These are phyloP conservation scores for Ibycter americanus DNA, from an alignment of 2,797 vertebrate species.

Conservation along the genomic window DNA sequence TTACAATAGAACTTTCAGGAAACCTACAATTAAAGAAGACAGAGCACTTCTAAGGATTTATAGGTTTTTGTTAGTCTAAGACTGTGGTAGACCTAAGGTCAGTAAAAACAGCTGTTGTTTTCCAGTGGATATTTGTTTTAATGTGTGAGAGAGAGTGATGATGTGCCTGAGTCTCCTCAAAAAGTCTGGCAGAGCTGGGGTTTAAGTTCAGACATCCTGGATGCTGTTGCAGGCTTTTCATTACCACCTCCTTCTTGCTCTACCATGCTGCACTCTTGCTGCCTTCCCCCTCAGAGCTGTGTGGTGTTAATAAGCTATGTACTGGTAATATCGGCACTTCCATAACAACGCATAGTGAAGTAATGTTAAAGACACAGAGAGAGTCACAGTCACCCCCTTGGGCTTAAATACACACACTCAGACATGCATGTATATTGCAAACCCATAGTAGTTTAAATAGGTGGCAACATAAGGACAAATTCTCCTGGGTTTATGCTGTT, in stretches of 20 bases:
- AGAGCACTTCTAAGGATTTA: neutral
- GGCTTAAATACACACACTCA: neutral
- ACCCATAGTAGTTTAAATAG: neutral
- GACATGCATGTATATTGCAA: neutral
- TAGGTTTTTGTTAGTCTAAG: neutral
- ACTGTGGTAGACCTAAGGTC: neutral
- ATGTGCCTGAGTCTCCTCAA: neutral
- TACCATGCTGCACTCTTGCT: neutral
- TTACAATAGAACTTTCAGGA: neutral
- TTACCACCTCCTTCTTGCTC: neutral
- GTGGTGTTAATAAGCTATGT: neutral
- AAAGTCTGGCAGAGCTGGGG: neutral
- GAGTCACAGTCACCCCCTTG: neutral
- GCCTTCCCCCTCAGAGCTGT: neutral
- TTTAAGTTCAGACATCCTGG: neutral
- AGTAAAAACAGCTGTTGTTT: neutral
- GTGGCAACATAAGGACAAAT: neutral
- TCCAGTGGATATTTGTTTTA: neutral
- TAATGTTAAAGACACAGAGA: neutral
- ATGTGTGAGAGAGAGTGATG: neutral
- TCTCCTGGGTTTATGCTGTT: neutral
- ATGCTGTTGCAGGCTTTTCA: neutral
- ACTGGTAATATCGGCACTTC: neutral
- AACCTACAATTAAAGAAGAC: neutral
- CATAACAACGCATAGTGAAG: fast-evolving